Percentiles rank a stretch among this genome's conserved stretches.
These are phyloP conservation scores for Cardiocondyla obscurior DNA, from an alignment of 1,140 invertebrate genomes.

Conservation along the genomic window DNA sequence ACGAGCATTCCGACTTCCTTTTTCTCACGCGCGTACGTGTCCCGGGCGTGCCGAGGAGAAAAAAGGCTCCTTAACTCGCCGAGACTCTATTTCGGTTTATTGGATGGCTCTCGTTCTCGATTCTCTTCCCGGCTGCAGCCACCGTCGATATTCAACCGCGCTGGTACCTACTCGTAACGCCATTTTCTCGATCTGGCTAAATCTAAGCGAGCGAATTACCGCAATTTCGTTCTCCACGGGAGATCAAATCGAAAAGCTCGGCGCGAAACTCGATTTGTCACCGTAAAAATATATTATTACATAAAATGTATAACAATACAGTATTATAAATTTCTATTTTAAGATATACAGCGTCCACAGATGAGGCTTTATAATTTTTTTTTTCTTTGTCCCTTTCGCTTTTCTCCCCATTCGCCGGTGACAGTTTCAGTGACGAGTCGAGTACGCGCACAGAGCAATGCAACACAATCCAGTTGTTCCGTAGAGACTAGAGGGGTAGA, in stretches of 20 bases:
- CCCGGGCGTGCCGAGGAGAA: slow-evolving; percentile 41
- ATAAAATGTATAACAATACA: background rate
- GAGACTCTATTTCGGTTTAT: slow-evolving; percentile 66
- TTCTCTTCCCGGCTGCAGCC: slow-evolving; percentile 19
- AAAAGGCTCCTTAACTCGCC: slow-evolving; percentile 51
- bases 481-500: background rate
- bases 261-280: background rate
- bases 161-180: background rate
- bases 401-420: slow-evolving; percentile 33
- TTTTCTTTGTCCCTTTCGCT: slow-evolving; percentile 44
- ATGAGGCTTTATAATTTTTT: too few relatives aligned
- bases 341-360: too few relatives aligned
- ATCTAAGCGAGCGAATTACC: background rate
- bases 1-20: slow-evolving; percentile 43
- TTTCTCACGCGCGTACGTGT: slow-evolving; percentile 34
- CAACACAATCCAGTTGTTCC: slow-evolving; percentile 56
- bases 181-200: background rate
- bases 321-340: too few relatives aligned
- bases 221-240: background rate
- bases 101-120: slow-evolving; percentile 47
- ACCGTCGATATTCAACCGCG: slow-evolving; percentile 7
- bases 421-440: slow-evolving; percentile 52
- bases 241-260: background rate
- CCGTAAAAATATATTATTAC: background rate
- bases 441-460: slow-evolving; percentile 56